phyloP scores from a whole-genome alignment of 2,113 vertebrate species.

The Nipponia nippon region DNA sequence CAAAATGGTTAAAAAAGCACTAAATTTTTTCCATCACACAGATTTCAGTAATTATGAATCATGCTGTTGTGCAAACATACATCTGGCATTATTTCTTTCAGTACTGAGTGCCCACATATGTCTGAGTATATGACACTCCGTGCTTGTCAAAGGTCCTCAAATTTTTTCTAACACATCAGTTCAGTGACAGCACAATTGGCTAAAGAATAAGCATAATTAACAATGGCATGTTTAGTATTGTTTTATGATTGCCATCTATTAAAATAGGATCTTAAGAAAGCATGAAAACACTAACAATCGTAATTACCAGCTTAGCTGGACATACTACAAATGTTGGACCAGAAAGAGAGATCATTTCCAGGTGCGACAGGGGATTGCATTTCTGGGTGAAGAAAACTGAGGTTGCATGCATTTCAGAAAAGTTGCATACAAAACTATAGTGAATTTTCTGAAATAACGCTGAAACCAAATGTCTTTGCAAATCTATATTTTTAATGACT shows the following conservation, averaged over 20 bases:
- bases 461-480: not conserved
- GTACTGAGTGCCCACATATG: not conserved
- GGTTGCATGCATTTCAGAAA: not conserved
- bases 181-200: constrained; percentile 32
- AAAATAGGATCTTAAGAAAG: constrained; percentile 36
- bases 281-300: constrained; percentile 9
- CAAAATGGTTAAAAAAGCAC: not conserved
- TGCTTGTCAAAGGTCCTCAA: constrained; percentile 34
- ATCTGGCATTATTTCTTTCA: constrained; percentile 49
- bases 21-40: not conserved
- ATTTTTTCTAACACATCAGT: not conserved
- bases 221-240: not conserved
- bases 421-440: not conserved
- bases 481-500: not conserved
- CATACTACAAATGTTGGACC: not conserved
- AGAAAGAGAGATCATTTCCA: constrained; percentile 53
- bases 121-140: not conserved
- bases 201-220: constrained; percentile 24
- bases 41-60: constrained; percentile 42
- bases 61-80: constrained; percentile 32
- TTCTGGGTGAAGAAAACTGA: constrained; percentile 21
- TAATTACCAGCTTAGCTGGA: constrained; percentile 38
- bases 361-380: constrained; percentile 23
- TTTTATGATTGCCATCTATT: constrained; percentile 32
- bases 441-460: not conserved